A percentile compares a stretch with the other conserved stretches of the same genome.
Conservation (phyloP, 2,113 vertebrate genomes). For the Candoia aspera region DNA sequence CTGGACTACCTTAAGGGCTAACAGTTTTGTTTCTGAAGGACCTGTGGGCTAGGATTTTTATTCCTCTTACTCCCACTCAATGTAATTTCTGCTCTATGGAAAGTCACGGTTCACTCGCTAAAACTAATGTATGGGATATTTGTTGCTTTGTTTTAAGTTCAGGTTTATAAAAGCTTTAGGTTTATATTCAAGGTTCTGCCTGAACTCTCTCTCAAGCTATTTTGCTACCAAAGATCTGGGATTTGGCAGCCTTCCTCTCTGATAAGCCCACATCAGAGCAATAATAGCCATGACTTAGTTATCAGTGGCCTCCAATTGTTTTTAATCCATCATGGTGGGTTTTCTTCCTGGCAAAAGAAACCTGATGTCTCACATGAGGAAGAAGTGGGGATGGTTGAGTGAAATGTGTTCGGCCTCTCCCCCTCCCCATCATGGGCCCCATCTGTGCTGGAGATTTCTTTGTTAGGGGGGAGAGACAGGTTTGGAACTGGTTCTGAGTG, state of each 20-base stretch:
- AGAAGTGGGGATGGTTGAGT: constrained; percentile 20
- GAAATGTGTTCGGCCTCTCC: background rate
- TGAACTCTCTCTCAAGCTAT: background rate
- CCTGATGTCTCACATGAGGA: background rate
- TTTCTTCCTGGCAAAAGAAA: constrained; percentile 33
- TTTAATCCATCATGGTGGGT: constrained; percentile 38
- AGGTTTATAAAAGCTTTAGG: background rate
- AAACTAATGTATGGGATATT: background rate
- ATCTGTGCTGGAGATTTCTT: constrained; percentile 10
- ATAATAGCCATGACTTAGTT: background rate
- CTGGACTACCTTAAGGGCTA: background rate
- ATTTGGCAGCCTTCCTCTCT: background rate
- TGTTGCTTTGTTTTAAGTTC: background rate
- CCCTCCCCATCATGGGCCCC: too few relatives aligned
- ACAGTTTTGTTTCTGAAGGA: background rate
- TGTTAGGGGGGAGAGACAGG: constrained; percentile 39
- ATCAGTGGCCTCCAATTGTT: constrained; percentile 19
- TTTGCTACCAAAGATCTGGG: background rate
- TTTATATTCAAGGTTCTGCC: background rate
- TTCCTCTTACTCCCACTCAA: background rate
- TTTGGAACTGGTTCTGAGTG: constrained; percentile 46
- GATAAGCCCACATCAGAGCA: constrained; percentile 11
- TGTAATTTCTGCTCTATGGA: background rate
- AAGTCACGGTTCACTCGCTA: background rate
- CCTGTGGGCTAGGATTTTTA: background rate